These are phyloP conservation scores for Talpa occidentalis DNA, from an alignment of 2,113 vertebrate species.

Conservation along the genomic window DNA sequence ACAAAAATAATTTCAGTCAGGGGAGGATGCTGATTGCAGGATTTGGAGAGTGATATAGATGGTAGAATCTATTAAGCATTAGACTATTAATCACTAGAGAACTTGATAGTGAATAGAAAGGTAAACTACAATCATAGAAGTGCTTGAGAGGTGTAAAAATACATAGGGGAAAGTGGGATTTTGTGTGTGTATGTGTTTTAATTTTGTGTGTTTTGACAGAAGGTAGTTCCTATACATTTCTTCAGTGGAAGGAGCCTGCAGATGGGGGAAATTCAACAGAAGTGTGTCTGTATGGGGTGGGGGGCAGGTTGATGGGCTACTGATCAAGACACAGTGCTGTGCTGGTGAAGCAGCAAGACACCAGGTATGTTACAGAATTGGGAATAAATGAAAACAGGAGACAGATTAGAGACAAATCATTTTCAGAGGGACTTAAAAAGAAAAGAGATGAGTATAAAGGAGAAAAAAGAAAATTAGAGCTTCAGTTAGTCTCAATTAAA, in stretches of 20 bases:
- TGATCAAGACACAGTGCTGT: accelerated
- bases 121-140: background rate
- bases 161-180: background rate
- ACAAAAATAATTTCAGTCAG: background rate
- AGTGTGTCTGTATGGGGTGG: background rate
- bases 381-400: background rate
- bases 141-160: background rate
- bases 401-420: background rate
- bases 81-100: background rate
- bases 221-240: background rate
- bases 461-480: background rate
- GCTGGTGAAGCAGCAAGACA: background rate
- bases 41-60: background rate
- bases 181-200: background rate
- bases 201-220: background rate
- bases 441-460: background rate
- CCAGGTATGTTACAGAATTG: background rate
- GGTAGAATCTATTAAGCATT: background rate
- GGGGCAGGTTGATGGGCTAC: background rate
- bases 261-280: background rate
- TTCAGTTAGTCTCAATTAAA: background rate
- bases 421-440: background rate
- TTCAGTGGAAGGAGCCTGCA: background rate
- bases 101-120: background rate
- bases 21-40: background rate